Evolutionary conservation across 2,888 invertebrate species (phyloP).

Genomic region (Eupithecia vulgata): DNA sequence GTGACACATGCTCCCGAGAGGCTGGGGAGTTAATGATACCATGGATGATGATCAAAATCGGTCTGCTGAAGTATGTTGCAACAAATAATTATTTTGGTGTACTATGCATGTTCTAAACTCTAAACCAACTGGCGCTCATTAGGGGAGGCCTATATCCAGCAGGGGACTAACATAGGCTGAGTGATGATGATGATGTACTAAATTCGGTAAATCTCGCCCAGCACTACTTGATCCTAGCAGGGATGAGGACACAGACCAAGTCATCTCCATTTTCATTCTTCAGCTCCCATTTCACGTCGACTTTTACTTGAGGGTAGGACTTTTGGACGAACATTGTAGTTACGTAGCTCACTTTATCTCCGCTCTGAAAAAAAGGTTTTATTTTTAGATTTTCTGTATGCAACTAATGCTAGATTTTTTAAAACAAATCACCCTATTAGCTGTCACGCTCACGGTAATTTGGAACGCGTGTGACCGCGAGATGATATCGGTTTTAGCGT

Average conservation of each 20-base stretch:
- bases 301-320: slow-evolving; percentile 87
- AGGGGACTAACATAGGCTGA: background rate
- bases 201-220: background rate
- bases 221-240: slow-evolving; percentile 84
- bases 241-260: slow-evolving; percentile 87
- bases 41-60: too few species aligned
- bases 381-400: background rate
- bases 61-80: too few species aligned
- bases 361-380: slow-evolving; percentile 62
- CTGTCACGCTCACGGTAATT: too few species aligned
- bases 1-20: background rate
- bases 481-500: too few species aligned
- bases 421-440: too few species aligned
- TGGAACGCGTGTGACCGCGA: too few species aligned
- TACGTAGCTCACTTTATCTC: slow-evolving; percentile 74
- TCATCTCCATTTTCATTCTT: slow-evolving; percentile 84
- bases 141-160: background rate
- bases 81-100: background rate
- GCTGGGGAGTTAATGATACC: background rate
- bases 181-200: background rate
- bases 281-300: slow-evolving; percentile 90
- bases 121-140: background rate
- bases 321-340: slow-evolving; percentile 85
- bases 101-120: too few species aligned
- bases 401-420: too few species aligned